Conservation (phyloP, 2,888 invertebrate species). For the Kryphioiulus occultus region DNA sequence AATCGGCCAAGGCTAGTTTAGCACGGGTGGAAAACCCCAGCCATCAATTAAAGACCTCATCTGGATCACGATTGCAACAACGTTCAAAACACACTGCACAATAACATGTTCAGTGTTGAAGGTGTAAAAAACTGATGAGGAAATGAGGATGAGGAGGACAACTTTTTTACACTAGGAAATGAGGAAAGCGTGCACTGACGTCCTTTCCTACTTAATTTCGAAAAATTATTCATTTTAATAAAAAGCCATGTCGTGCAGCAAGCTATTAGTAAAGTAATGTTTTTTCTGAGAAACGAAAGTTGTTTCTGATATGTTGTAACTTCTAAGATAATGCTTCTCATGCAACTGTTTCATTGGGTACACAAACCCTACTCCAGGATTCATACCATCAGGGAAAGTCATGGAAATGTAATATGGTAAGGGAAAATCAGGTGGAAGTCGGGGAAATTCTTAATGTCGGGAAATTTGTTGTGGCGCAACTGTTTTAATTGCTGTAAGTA, state of each 20-base stretch:
- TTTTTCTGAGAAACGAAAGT: background rate
- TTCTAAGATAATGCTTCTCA: too few relatives aligned
- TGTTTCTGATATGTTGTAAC: background rate
- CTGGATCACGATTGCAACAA: conserved; percentile 26
- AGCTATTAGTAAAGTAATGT: background rate
- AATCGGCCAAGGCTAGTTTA: background rate
- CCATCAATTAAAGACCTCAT: conserved; percentile 11
- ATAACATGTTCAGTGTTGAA: background rate
- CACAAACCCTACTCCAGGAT: too few relatives aligned
- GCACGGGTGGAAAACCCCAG: conserved; percentile 26
- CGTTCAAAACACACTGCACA: background rate
- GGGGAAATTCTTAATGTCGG: too few relatives aligned
- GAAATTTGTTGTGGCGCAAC: too few relatives aligned
- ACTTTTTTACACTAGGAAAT: background rate
- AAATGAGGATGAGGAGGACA: background rate
- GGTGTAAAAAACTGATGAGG: background rate
- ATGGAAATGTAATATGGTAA: too few relatives aligned
- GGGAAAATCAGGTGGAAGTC: too few relatives aligned
- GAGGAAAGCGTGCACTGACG: background rate
- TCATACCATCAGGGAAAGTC: too few relatives aligned
- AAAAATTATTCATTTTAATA: background rate
- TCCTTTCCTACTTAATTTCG: background rate
- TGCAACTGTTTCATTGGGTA: too few relatives aligned
- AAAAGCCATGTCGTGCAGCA: background rate
- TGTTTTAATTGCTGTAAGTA: too few relatives aligned